These are phyloP conservation scores for Physocephala rufipes DNA, from an alignment of 2,888 invertebrate genomes.

Conservation along the genomic window DNA sequence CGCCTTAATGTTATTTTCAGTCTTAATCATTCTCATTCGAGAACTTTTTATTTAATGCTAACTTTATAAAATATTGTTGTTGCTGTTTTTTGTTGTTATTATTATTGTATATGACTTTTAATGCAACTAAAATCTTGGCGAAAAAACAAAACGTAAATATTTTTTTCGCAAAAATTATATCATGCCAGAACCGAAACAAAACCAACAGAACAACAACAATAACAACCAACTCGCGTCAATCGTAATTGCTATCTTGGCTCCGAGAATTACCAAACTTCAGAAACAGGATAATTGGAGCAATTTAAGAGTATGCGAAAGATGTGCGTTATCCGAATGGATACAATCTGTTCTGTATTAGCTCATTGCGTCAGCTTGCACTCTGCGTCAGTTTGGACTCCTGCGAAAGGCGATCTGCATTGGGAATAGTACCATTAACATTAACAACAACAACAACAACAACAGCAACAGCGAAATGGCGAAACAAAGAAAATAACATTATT, in stretches of 20 bases:
- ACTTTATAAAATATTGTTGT: background rate
- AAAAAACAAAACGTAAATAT: background rate
- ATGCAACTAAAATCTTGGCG: conserved; percentile 5
- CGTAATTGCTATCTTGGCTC: conserved; percentile 29
- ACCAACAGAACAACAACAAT: background rate
- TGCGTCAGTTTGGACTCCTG: too few species aligned
- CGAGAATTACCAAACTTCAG: conserved; percentile 38
- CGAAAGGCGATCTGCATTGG: background rate
- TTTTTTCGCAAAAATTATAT: background rate
- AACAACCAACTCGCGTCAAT: background rate
- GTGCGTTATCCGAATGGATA: conserved; percentile 10
- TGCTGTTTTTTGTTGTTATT: conserved; percentile 4
- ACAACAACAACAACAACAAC: background rate
- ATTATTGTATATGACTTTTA: background rate
- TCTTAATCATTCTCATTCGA: background rate
- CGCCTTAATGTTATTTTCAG: too few species aligned
- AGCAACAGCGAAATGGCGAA: background rate
- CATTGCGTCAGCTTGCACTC: too few species aligned
- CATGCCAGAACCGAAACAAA: background rate
- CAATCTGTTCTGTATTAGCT: background rate
- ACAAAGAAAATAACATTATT: background rate
- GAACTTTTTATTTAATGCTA: background rate
- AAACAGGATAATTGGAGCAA: conserved; percentile 37
- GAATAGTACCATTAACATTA: too few species aligned
- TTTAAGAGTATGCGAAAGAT: conserved; percentile 30